phyloP scores from a whole-genome alignment of 2,797 vertebrate genomes.

The Onychomys leucogaster region DNA sequence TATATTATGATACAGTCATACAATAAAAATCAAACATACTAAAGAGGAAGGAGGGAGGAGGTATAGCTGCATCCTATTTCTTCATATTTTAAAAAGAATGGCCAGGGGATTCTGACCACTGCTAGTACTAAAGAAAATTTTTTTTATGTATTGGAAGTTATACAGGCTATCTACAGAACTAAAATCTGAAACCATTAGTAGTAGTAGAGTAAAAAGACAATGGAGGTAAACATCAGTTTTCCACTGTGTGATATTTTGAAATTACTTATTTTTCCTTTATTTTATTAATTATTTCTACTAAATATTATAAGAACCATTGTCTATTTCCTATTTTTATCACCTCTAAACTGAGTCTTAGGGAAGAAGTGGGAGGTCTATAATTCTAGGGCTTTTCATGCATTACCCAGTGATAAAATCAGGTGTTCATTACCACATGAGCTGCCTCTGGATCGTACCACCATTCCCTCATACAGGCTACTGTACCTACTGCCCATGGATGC shows the following conservation, averaged over 20 bases:
- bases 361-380: neutral
- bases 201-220: neutral
- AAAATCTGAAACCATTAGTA: constrained; percentile 35
- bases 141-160: neutral
- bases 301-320: neutral
- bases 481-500: neutral
- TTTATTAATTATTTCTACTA: neutral
- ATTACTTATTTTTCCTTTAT: neutral
- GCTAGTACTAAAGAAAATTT: constrained; percentile 5
- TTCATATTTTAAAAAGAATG: neutral
- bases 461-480: neutral
- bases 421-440: neutral
- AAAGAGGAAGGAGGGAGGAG: neutral
- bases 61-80: neutral
- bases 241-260: neutral
- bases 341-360: neutral
- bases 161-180: neutral
- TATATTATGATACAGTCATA: neutral
- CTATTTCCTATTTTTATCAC: neutral
- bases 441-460: neutral
- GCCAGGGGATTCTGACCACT: neutral
- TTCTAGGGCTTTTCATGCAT: neutral
- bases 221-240: neutral
- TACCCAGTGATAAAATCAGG: neutral
- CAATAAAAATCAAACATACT: neutral